Evolutionary conservation across 2,113 vertebrate genomes (phyloP).

Genomic region (Pyrgilauda ruficollis): DNA sequence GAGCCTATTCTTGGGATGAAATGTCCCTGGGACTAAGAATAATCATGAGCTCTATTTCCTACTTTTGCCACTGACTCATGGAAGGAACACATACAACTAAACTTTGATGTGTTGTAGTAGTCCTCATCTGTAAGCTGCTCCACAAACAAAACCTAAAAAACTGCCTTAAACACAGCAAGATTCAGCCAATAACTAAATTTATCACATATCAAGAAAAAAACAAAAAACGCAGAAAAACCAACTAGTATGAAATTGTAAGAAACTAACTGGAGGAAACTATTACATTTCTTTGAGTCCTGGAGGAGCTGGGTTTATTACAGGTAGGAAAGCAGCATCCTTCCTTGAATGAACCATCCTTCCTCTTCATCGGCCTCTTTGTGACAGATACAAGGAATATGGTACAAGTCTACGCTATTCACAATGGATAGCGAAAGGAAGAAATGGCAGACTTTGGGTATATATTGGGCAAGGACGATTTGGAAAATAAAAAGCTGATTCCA

Average conservation of each 20-base stretch:
- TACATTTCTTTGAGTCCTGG: neutral
- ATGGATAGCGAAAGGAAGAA: neutral
- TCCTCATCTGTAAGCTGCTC: neutral
- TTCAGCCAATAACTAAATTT: neutral
- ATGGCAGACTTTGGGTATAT: neutral
- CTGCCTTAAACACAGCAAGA: rapidly evolving
- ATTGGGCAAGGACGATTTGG: neutral
- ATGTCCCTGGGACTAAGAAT: neutral
- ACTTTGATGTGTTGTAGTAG: neutral
- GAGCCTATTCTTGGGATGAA: neutral
- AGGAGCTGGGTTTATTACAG: rapidly evolving
- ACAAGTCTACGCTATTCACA: neutral
- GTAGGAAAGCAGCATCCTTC: neutral
- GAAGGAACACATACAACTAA: neutral
- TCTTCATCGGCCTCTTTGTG: neutral
- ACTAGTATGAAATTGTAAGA: neutral
- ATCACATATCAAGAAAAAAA: neutral
- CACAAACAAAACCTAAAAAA: neutral
- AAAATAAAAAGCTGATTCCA: neutral
- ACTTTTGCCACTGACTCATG: neutral
- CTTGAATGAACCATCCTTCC: too few relatives aligned
- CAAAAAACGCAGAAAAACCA: neutral
- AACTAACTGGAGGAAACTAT: neutral
- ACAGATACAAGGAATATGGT: neutral
- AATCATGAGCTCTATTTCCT: neutral